Base-by-base conservation (phyloP, 2,888 invertebrate species). In the Loripinus fragilis region DNA sequence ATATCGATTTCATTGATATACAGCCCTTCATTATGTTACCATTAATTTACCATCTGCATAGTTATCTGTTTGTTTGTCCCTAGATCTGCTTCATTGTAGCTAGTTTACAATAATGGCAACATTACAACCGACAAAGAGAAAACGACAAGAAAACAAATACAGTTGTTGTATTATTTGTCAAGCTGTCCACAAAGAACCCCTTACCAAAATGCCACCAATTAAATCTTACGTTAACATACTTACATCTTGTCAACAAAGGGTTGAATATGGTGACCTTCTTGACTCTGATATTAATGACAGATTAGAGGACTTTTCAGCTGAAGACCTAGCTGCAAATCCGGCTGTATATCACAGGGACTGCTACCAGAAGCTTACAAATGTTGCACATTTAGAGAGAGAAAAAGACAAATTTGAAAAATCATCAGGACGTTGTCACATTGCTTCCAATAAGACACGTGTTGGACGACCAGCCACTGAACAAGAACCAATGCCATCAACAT, bases 161-260 rank as follows among this genome's bases (percentile, higher is more conserved):
- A 60, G 60, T 28, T 60, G 60, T 33, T 60, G 33, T 33, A 60
- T 60, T 15, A 60, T 60, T 30, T 60, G 60, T 33, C 60, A 60
- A 60, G 20, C 30, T 7, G 2, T 23, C 17, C 17, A 17, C 60
- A 60, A 33, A 12, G 60, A 60, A 33, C 33, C 33, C 10, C 8
- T 60, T 12, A 60, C 60, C 5, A 33, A 33, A 60, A 60, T 2
- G 33, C 60, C 60, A 17, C 60, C 30, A 5, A 60, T 60, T 7
- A 30, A 17, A 33, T 60, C 60, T 33, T 60, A 60, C 28, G 60
- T 33, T 33, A 60, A 60, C 17, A 17, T 60, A 60, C 60, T 33
- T 1, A 17, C 60, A 17, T 60, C 8, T 33, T 60, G 2, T 60
- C 60, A 17, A 12, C 60, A 60, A 33, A 33, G 60, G 60, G 30